These are phyloP conservation scores for Proisotoma minuta DNA, from an alignment of 2,888 invertebrate genomes.

Conservation along the genomic window DNA sequence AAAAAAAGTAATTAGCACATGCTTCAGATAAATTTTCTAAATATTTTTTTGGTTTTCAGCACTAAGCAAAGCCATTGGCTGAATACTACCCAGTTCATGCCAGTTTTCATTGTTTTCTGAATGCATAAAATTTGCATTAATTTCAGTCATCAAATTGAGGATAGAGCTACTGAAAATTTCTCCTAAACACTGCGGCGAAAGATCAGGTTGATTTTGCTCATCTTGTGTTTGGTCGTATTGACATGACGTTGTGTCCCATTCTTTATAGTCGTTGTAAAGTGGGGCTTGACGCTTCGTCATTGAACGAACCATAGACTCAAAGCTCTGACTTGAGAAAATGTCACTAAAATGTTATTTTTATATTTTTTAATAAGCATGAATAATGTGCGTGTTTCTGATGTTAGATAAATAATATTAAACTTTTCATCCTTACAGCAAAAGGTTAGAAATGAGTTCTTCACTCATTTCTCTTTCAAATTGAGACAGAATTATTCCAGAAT, in stretches of 20 bases:
- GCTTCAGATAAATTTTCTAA: no score
- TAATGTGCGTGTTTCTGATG: not conserved
- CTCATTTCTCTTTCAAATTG: not conserved
- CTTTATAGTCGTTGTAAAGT: conserved; percentile 29
- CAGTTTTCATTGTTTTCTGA: conserved; percentile 18
- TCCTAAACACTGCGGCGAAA: conserved; percentile 16
- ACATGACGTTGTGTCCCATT: not conserved
- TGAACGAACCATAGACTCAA: conserved; percentile 12
- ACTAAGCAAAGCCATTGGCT: conserved; percentile 24
- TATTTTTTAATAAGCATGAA: conserved; percentile 3
- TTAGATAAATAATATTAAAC: not conserved
- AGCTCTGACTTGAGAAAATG: conserved; percentile 24
- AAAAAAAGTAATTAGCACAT: no score
- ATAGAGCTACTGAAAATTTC: conserved; percentile 32
- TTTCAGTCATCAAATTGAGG: conserved; percentile 40
- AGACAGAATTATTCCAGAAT: not conserved
- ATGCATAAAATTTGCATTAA: conserved; percentile 28
- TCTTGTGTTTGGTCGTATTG: not conserved
- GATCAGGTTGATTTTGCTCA: not conserved
- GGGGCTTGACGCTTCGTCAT: conserved; percentile 29
- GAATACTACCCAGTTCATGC: conserved; percentile 21
- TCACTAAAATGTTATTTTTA: no score
- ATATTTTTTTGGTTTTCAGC: no score
- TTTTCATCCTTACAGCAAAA: not conserved
- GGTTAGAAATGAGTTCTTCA: conserved; percentile 3